A percentile compares a stretch with the other conserved stretches of the same genome.
phyloP scores from a whole-genome alignment of 2,113 vertebrate genomes.

The Dicrurus megarhynchus region DNA sequence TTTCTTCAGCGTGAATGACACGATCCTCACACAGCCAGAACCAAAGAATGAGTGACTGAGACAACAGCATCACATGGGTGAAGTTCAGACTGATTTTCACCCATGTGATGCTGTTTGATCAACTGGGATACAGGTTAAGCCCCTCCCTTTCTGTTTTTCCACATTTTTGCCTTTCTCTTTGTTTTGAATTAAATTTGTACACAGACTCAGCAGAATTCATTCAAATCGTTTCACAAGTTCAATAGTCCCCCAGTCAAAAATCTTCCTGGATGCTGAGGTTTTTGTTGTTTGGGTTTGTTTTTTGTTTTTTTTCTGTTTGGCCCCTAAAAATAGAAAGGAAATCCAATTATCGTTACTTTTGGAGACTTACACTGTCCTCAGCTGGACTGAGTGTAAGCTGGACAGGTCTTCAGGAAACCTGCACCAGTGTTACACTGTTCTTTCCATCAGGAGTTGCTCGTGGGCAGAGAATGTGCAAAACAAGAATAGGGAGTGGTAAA shows the following conservation, averaged over 20 bases:
- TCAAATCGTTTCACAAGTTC: neutral
- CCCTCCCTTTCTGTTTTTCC: slow-evolving; percentile 64
- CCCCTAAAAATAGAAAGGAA: neutral
- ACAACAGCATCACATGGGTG: slow-evolving; percentile 71
- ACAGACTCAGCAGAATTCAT: slow-evolving; percentile 10
- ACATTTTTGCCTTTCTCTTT: slow-evolving; percentile 59
- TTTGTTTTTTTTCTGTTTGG: neutral
- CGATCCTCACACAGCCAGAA: slow-evolving; percentile 54
- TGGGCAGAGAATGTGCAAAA: slow-evolving; percentile 53
- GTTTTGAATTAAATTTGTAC: slow-evolving; percentile 2
- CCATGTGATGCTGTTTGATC: slow-evolving; percentile 71
- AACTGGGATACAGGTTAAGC: slow-evolving; percentile 68
- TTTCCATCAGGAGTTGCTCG: neutral
- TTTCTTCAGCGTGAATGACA: slow-evolving; percentile 64
- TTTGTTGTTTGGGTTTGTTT: neutral
- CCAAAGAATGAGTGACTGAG: slow-evolving; percentile 66
- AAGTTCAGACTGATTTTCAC: slow-evolving; percentile 69
- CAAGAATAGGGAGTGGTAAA: slow-evolving; percentile 42
- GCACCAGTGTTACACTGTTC: neutral
- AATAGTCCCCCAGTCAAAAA: neutral
- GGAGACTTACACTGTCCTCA: neutral
- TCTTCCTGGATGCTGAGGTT: neutral
- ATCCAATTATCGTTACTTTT: neutral
- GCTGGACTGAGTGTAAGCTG: neutral
- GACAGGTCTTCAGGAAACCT: neutral